Conservation (phyloP, 2,797 vertebrate species). For the Betta splendens region DNA sequence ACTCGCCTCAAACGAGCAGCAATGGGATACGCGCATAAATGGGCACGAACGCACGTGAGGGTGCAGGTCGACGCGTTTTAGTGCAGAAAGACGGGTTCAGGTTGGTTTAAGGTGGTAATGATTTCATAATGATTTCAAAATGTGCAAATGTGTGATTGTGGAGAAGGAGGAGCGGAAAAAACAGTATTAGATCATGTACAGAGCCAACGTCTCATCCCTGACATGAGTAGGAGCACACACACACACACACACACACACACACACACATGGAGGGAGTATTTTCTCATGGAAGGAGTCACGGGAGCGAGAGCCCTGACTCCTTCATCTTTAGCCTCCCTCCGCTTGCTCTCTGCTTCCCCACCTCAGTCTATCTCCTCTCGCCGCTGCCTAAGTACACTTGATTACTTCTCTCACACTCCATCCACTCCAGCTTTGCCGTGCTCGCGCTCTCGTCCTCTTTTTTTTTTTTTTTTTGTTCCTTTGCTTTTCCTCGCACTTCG, state of each 20-base stretch:
- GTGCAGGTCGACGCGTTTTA: slow-evolving; percentile 15
- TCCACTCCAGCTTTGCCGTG: slow-evolving; percentile 40
- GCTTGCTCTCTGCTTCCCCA: slow-evolving; percentile 17
- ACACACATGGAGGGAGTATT: too few species aligned
- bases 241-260: slow-evolving; percentile 26
- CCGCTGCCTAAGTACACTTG: slow-evolving; percentile 40
- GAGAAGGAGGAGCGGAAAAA: slow-evolving; percentile 21
- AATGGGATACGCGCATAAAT: too few species aligned
- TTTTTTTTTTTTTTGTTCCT: slow-evolving; percentile 20
- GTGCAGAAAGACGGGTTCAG: slow-evolving; percentile 12
- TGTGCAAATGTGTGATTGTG: neutral
- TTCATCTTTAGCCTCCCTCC: slow-evolving; percentile 37
- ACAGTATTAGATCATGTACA: slow-evolving; percentile 14
- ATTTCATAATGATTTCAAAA: slow-evolving; percentile 2
- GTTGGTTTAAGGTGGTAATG: neutral
- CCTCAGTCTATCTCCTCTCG: slow-evolving; percentile 26
- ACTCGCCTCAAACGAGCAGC: slow-evolving; percentile 14
- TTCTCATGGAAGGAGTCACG: too few species aligned
- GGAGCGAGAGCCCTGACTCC: slow-evolving; percentile 35
- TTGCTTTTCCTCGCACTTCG: slow-evolving; percentile 29
- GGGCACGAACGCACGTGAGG: neutral
- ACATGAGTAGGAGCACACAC: slow-evolving; percentile 39
- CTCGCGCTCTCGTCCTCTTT: slow-evolving; percentile 28
- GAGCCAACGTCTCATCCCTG: slow-evolving; percentile 33
- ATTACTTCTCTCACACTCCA: slow-evolving; percentile 58